Base-by-base conservation (phyloP, 2,113 vertebrate species). In the Dasyornis broadbenti region DNA sequence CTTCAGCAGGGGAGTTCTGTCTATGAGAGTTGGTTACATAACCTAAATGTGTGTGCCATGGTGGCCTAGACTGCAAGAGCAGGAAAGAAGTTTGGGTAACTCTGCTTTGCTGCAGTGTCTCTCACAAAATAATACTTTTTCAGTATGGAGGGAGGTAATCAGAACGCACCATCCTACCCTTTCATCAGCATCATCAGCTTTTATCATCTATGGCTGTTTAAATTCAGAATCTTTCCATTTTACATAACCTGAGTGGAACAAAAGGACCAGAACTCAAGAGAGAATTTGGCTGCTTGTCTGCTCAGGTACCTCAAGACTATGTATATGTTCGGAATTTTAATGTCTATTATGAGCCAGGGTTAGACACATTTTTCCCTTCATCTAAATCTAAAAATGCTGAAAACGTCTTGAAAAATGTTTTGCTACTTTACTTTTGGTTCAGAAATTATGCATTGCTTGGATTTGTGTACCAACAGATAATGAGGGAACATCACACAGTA, bases 321-420 rank as follows among this genome's bases (percentile, higher is more conserved):
- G n/a, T 66, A 83, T 71, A 53, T 77, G 86, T 72, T 76, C 65
- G 73, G 94, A 97, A 98, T 97, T 92, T 76, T 86, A 94, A 97
- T 94, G 26, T 53, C 22, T 70, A 23, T 61, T 90, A 88, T 90
- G 82, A 95, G 28, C 24, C 53, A 65, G 45, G 84, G 57, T 78
- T 95, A 95, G 85, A 65, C 80, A 69, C 28, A 81, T 82, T 96
- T 95, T 92, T 92, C 82, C 94, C 87, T 95, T 96, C 73, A 96
- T 96, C 96, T 95, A 93, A 95, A 95, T 94, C 89, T 95, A 92
- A 94, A 98, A 96, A 94, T 93, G 83, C 44, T 95, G 95, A 96
- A 96, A 96, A 94, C 89, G 94, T 94, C 82, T 95, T 97, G 96
- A 97, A 91, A 98, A 97, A 95, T 97, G 93, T 96, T 97, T 95